phyloP scores from a whole-genome alignment of 2,888 invertebrate genomes.

The Ctenicera cuprea region DNA sequence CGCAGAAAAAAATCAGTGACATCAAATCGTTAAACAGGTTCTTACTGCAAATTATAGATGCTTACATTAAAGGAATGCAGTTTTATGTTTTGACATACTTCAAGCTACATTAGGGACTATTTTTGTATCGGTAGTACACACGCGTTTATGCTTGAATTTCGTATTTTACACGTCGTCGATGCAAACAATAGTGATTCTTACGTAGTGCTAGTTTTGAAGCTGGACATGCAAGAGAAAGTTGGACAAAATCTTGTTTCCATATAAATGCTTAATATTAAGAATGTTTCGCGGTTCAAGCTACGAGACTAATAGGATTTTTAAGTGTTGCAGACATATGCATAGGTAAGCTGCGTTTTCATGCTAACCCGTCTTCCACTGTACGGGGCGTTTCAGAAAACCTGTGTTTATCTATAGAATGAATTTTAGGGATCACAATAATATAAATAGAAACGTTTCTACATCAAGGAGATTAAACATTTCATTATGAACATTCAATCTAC shows the following conservation, averaged over 20 bases:
- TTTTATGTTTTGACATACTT: slow-evolving; percentile 66
- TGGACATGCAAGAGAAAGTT: slow-evolving; percentile 31
- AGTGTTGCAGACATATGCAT: too few relatives aligned
- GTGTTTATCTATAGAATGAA: too few relatives aligned
- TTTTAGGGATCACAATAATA: too few relatives aligned
- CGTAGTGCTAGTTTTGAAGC: neutral
- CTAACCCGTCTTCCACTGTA: too few relatives aligned
- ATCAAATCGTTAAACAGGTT: slow-evolving; percentile 68
- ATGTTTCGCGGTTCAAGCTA: too few relatives aligned
- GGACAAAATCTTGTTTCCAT: slow-evolving; percentile 13
- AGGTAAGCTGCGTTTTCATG: too few relatives aligned
- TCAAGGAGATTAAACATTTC: too few relatives aligned
- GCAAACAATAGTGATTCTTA: slow-evolving; percentile 51
- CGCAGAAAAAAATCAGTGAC: slow-evolving; percentile 66
- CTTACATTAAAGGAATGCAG: slow-evolving; percentile 66
- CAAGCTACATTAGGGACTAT: slow-evolving; percentile 59
- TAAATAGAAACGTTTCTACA: too few relatives aligned
- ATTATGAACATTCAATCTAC: too few relatives aligned
- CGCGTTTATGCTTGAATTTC: slow-evolving; percentile 50
- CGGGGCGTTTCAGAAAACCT: too few relatives aligned
- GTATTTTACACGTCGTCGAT: slow-evolving; percentile 47
- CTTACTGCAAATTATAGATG: slow-evolving; percentile 66
- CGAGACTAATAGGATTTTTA: too few relatives aligned
- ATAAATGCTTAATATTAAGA: too few relatives aligned
- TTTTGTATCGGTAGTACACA: slow-evolving; percentile 56